Evolutionary conservation across 2,113 vertebrate species (phyloP), one percentile per base, ranked within the genome.

Genomic region (Atherinomorus stipes): DNA sequence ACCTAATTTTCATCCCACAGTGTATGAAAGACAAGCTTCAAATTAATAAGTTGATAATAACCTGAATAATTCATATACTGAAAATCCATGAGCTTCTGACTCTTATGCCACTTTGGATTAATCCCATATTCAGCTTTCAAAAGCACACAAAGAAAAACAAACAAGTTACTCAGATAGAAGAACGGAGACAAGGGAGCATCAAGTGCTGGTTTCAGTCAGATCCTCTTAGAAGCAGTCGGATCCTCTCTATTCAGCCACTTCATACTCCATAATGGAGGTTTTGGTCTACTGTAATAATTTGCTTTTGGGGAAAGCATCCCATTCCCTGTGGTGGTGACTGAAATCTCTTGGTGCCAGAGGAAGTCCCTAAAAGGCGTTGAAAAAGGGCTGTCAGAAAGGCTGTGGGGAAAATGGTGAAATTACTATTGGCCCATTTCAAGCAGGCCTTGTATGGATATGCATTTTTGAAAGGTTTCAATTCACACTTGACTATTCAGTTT

Each of bases 221-320:
- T 74, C 47, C 57, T 63, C 69, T 81, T 70, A 85, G 56, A 82
- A 76, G 80, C 34, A 77, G 51, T 76, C 54, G 1, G 77, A 71
- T 71, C 42, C 52, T 26, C 51, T 68, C 58, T 37, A 44, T 72
- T 71, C 68, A 80, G 53, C 64, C 54, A 64, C 83, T 85, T 87
- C 71, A 86, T 63, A 73, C 71, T 61, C 54, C 59, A 62, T 75
- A 69, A 85, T 81, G 65, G 75, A 78, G 64, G 80, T 80, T 87
- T 73, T 58, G 78, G 78, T 82, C 71, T 80, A n/a, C n/a, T n/a
- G n/a, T n/a, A 73, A 80, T 88, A 69, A 87, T 84, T 76, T 83
- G 59, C 71, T 67, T 53, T 44, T 78, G 76, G 67, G 74, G 63
- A 84, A 66, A 76, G 68, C 53, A 66, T 71, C 37, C 50, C 18